Percentiles rank a stretch among this genome's conserved stretches.
Evolutionary conservation across 2,888 invertebrate species (phyloP).

Genomic region (Lottia scabra): DNA sequence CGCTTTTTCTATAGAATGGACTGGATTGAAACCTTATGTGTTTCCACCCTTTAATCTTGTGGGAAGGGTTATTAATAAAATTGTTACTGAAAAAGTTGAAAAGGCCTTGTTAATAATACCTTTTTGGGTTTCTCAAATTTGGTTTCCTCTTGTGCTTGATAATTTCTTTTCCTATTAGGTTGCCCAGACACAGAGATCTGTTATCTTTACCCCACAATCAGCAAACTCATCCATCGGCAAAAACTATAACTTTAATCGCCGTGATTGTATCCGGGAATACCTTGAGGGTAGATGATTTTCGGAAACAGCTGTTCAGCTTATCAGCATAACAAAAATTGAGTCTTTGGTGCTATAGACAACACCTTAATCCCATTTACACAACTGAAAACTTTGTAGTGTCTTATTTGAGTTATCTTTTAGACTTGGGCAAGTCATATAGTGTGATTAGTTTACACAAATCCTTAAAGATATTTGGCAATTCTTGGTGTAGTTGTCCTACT

Average conservation of each 20-base stretch:
- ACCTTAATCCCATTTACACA: conserved; percentile 16
- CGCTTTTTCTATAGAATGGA: background rate
- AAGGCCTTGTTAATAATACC: background rate
- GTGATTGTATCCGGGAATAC: background rate
- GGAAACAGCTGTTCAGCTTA: conserved; percentile 12
- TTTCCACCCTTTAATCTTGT: background rate
- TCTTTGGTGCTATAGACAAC: background rate
- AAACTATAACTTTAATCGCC: background rate
- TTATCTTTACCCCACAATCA: background rate
- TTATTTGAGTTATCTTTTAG: background rate
- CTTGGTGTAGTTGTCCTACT: background rate
- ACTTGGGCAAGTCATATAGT: background rate
- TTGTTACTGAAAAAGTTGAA: background rate
- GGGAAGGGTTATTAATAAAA: background rate
- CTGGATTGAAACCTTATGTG: background rate
- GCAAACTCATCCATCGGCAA: background rate
- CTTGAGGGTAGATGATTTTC: background rate
- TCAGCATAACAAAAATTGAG: background rate
- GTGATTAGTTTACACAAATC: background rate
- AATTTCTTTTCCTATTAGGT: background rate
- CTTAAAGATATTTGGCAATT: background rate
- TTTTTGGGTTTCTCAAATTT: background rate
- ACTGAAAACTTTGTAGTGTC: background rate
- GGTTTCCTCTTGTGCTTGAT: background rate
- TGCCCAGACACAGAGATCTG: background rate